Evolutionary conservation across 2,888 invertebrate genomes (phyloP).

Genomic region (Anodontia alba): DNA sequence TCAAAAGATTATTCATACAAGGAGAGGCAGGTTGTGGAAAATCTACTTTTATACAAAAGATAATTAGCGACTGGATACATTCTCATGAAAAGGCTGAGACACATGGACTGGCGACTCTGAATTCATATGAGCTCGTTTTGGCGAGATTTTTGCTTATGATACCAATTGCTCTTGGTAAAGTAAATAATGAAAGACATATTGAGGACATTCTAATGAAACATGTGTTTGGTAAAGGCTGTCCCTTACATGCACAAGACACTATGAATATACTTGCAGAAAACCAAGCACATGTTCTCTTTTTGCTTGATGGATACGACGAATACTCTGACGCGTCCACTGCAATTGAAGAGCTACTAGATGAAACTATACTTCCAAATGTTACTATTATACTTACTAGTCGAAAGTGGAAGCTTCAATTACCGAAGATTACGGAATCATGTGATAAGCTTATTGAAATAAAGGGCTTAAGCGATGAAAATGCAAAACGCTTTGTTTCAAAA

Average conservation of each 20-base stretch:
- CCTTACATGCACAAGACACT: not conserved
- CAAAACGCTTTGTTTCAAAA: not conserved
- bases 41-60: not conserved
- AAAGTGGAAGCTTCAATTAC: not conserved
- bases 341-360: not conserved
- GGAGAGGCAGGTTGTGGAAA: not conserved
- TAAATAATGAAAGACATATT: not conserved
- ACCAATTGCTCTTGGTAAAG: not conserved
- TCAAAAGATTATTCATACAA: not conserved
- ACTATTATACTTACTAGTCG: not conserved
- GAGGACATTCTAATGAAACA: not conserved
- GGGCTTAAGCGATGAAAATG: not conserved
- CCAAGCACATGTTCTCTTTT: not conserved
- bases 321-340: not conserved
- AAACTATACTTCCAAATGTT: not conserved
- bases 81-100: not conserved
- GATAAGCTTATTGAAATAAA: not conserved
- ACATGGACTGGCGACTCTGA: not conserved
- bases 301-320: slow-evolving; percentile 1
- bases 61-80: not conserved
- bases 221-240: not conserved
- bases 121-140: not conserved
- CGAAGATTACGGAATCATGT: not conserved
- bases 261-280: not conserved
- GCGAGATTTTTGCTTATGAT: not conserved